phyloP scores from a whole-genome alignment of 2,113 vertebrate genomes.

The Mormyrus lacerda region DNA sequence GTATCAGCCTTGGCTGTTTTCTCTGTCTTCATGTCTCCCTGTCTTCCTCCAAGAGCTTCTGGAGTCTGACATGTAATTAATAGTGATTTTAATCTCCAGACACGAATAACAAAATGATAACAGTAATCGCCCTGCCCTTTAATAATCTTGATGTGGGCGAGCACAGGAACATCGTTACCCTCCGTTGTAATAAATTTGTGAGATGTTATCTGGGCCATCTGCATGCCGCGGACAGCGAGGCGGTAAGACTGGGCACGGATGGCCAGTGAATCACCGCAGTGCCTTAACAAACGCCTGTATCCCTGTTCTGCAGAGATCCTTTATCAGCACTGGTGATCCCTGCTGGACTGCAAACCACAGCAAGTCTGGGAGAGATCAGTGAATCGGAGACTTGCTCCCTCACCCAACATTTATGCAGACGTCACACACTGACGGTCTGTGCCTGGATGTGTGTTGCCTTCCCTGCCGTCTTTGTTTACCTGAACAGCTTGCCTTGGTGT shows the following conservation, averaged over 20 bases:
- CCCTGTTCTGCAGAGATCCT: constrained; percentile 31
- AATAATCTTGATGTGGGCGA: constrained; percentile 44
- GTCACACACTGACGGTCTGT: constrained; percentile 29
- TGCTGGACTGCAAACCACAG: neutral
- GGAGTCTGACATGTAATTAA: constrained; percentile 27
- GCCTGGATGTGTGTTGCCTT: constrained; percentile 45
- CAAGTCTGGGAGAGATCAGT: neutral
- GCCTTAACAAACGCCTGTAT: constrained; percentile 20
- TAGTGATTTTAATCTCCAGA: constrained; percentile 34
- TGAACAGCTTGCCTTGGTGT: neutral
- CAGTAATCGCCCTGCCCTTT: constrained; percentile 35
- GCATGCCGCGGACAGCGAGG: neutral
- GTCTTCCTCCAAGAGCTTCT: neutral
- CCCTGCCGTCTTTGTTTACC: constrained; percentile 36
- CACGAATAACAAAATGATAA: constrained; percentile 37
- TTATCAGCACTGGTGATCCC: neutral
- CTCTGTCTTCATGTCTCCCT: neutral
- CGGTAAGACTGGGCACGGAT: constrained; percentile 13
- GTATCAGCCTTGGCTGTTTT: constrained; percentile 3
- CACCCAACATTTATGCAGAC: neutral
- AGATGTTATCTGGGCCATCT: constrained; percentile 2
- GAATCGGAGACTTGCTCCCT: neutral
- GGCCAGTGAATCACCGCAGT: constrained; percentile 9
- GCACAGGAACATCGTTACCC: constrained; percentile 31
- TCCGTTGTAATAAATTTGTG: constrained; percentile 15